Evolutionary conservation across 2,113 vertebrate species (phyloP).

Genomic region (Aptenodytes patagonicus): DNA sequence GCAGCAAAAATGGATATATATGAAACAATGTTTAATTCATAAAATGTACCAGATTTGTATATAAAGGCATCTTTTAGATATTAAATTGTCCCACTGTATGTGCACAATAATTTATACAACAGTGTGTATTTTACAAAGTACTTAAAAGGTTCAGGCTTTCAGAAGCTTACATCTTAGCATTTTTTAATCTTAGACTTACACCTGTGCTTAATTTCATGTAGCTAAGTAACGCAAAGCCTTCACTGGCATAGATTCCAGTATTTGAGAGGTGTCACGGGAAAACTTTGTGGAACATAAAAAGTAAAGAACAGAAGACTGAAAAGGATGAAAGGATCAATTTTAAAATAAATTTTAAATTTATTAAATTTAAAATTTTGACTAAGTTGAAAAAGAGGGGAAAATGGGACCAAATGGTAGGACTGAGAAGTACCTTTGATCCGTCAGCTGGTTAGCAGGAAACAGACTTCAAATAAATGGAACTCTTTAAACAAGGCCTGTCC

Average conservation of each 20-base stretch:
- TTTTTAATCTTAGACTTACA: background rate
- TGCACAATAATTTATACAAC: background rate
- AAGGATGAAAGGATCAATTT: background rate
- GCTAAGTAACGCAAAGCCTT: background rate
- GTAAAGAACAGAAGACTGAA: background rate
- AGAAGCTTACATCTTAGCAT: background rate
- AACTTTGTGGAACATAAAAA: background rate
- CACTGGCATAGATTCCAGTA: background rate
- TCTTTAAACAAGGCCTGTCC: constrained; percentile 53
- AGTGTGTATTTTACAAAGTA: background rate
- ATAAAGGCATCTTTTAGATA: background rate
- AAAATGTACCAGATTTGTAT: background rate
- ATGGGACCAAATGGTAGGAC: background rate
- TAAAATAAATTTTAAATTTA: background rate
- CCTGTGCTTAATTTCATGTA: background rate
- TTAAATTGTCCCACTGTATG: background rate
- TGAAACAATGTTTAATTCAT: background rate
- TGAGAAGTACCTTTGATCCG: constrained; percentile 49
- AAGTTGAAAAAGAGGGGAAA: background rate
- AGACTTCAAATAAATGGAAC: constrained; percentile 21
- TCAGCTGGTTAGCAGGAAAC: constrained; percentile 55
- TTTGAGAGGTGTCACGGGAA: background rate
- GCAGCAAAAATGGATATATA: background rate
- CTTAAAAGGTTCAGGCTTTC: background rate
- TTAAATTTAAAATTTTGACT: background rate